Conservation (phyloP, 2,888 invertebrate genomes). For the Tenthredo distinguenda region DNA sequence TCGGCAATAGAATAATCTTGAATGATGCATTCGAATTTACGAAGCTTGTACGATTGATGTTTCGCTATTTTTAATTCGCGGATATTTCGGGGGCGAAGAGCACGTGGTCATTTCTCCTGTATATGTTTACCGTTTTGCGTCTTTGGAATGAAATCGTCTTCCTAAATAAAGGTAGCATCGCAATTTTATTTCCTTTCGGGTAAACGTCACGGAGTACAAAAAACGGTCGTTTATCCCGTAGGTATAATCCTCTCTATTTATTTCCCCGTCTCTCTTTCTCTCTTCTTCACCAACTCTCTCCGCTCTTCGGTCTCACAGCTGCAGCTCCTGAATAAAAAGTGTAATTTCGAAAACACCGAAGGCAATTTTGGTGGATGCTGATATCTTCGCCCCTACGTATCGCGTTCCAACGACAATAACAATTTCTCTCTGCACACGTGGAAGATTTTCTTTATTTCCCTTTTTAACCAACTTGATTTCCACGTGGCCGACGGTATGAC, state of each 20-base stretch:
- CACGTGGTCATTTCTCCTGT: neutral
- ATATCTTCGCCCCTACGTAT: neutral
- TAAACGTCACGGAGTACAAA: neutral
- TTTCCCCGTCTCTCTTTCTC: neutral
- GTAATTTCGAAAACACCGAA: conserved; percentile 27
- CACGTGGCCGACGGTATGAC: conserved; percentile 32
- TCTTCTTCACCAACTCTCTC: neutral
- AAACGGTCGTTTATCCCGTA: conserved; percentile 27
- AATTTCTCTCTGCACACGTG: conserved; percentile 33
- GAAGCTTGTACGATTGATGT: neutral
- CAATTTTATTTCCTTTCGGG: neutral
- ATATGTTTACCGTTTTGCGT: conserved; percentile 14
- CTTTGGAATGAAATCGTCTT: conserved; percentile 1
- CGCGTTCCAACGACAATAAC: neutral
- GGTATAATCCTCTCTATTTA: neutral
- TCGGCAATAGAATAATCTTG: neutral
- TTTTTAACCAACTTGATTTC: neutral
- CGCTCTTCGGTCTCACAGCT: neutral
- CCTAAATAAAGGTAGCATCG: neutral
- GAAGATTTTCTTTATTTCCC: neutral
- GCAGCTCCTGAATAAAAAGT: conserved; percentile 9
- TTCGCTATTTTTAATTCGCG: conserved; percentile 4
- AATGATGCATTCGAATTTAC: neutral
- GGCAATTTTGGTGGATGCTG: neutral
- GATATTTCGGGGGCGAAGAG: neutral